Evolutionary conservation across 2,113 vertebrate species (phyloP), one percentile per base, ranked within the genome.

Genomic region (Climacteris rufus): DNA sequence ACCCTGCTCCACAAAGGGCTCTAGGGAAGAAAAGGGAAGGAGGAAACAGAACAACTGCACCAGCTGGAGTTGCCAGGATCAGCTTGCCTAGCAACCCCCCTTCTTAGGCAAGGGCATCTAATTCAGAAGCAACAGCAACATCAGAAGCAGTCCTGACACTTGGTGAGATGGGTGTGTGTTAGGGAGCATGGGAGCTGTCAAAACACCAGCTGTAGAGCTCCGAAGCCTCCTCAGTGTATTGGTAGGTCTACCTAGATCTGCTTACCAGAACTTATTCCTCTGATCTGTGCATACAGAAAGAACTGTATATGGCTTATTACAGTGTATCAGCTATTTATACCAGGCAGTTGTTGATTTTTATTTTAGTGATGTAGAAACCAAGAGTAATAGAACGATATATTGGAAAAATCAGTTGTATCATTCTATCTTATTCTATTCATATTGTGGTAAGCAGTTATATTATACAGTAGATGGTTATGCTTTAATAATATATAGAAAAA

Each of bases 171-270:
- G 4, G 49, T 84, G 49, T 42, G 39, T 13, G 3, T 28, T 93
- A 83, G 71, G 61, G 35, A 95, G 18, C 83, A 97, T 98, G 97
- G 76, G 85, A 92, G n/a, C 90, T 90, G 56, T 68, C 82, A 96
- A 91, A 93, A 66, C 64, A 83, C 37, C 91, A 57, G 47, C 68
- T 50, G 69, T 87, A 89, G 52, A 71, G 86, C 86, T 97, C 52
- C 75, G 57, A 94, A 97, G 72, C 81, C 70, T 97, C 84, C 70
- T 96, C 61, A 85, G 44, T 93, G 94, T 96, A 54, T 87, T 94
- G 83, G 97, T 94, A 96, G 93, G 91, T 94, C 71, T 83, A 45
- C 15, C 33, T 75, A 80, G 78, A 47, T 78, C 31, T 11, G 12
- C 49, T 85, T 71, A 35, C 13, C n/a, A 40, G 66, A 83, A 60